phyloP scores from a whole-genome alignment of 2,888 invertebrate species.

The Morpho helenor region DNA sequence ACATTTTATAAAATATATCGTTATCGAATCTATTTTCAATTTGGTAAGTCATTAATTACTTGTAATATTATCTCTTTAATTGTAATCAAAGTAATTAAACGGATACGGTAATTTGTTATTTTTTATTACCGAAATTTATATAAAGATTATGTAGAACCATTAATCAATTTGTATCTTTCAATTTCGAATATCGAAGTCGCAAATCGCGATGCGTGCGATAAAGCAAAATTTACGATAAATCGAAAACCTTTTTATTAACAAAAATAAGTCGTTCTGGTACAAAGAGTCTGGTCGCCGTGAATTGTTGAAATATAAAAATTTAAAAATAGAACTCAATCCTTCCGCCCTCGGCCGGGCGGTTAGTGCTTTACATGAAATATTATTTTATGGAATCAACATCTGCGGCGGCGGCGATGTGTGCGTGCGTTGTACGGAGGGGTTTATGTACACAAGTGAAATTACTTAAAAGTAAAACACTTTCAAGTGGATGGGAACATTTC shows the following conservation, averaged over 20 bases:
- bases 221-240: slow-evolving; percentile 20
- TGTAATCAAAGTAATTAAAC: too few species aligned
- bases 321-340: slow-evolving; percentile 78
- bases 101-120: too few species aligned
- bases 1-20: slow-evolving; percentile 20
- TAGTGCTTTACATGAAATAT: slow-evolving; percentile 79
- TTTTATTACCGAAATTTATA: too few species aligned
- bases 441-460: slow-evolving; percentile 72
- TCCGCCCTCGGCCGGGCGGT: slow-evolving; percentile 75
- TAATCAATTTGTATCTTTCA: slow-evolving; percentile 9
- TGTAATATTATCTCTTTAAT: too few species aligned
- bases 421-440: slow-evolving; percentile 57
- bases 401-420: slow-evolving; percentile 61
- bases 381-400: slow-evolving; percentile 79
- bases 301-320: slow-evolving; percentile 72
- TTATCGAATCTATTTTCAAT: slow-evolving; percentile 8
- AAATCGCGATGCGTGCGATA: slow-evolving; percentile 11
- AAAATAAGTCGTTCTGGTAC: slow-evolving; percentile 31
- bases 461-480: slow-evolving; percentile 67
- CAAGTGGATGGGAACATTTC: slow-evolving; percentile 70
- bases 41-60: slow-evolving; percentile 5
- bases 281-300: slow-evolving; percentile 48
- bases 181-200: slow-evolving; percentile 1
- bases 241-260: slow-evolving; percentile 18
- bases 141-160: slow-evolving; percentile 1